phyloP scores from a whole-genome alignment of 2,797 vertebrate species.

The Helostoma temminkii region DNA sequence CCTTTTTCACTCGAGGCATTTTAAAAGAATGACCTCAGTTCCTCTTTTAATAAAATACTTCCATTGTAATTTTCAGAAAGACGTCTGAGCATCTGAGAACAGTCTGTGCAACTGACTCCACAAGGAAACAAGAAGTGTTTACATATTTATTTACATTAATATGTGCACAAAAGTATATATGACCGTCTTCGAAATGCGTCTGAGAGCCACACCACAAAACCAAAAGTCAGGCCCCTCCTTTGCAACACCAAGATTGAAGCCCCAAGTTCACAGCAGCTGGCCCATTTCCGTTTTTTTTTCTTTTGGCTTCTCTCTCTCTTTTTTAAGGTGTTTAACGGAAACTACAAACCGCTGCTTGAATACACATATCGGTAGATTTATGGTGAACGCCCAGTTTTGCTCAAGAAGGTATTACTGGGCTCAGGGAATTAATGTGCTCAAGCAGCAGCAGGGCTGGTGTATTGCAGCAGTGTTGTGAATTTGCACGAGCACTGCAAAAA shows the following conservation, averaged over 20 bases:
- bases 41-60: slow-evolving; percentile 42
- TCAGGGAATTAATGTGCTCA: neutral
- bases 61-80: neutral
- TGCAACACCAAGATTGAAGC: slow-evolving; percentile 2
- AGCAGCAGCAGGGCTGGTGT: neutral
- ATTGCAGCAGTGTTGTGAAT: neutral
- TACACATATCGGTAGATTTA: neutral
- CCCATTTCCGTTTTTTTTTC: slow-evolving; percentile 46
- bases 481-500: neutral
- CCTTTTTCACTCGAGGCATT: neutral
- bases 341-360: slow-evolving; percentile 5
- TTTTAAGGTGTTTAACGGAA: slow-evolving; percentile 23
- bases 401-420: slow-evolving; percentile 3
- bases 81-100: neutral
- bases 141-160: neutral
- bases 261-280: neutral
- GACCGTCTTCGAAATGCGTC: neutral
- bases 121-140: slow-evolving; percentile 35
- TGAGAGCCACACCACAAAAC: slow-evolving; percentile 24
- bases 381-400: slow-evolving; percentile 23
- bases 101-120: neutral
- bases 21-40: slow-evolving; percentile 63
- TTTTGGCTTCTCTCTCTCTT: neutral
- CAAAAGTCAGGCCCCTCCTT: slow-evolving; percentile 47
- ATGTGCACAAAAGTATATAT: neutral